phyloP scores from a whole-genome alignment of 2,888 invertebrate genomes.

The Agrotis ipsilon region DNA sequence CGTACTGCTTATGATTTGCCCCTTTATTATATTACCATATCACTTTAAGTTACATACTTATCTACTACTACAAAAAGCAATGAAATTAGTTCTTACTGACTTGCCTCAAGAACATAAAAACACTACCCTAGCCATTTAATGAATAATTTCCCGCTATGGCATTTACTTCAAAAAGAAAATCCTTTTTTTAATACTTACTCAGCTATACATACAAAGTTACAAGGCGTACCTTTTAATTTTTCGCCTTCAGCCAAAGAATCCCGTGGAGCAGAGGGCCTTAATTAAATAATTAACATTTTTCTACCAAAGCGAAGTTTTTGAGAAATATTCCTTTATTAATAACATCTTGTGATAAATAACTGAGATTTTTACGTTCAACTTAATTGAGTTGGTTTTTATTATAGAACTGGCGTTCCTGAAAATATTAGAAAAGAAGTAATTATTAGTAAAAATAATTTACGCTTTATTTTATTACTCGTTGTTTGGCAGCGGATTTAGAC shows the following conservation, averaged over 20 bases:
- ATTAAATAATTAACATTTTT: slow-evolving; percentile 68
- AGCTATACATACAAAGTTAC: slow-evolving; percentile 18
- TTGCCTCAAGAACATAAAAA: no score
- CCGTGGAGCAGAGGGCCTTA: slow-evolving; percentile 39
- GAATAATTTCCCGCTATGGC: not conserved
- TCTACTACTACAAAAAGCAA: no score
- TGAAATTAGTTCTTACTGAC: no score
- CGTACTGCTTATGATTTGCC: no score
- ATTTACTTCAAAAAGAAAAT: not conserved
- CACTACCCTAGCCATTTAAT: not conserved
- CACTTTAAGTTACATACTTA: no score
- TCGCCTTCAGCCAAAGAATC: slow-evolving; percentile 42
- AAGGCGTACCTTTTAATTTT: slow-evolving; percentile 40
- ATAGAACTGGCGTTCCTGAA: slow-evolving; percentile 11
- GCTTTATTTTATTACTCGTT: no score
- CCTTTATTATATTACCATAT: no score
- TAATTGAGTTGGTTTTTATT: slow-evolving; percentile 39
- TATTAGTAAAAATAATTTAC: not conserved
- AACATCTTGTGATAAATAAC: slow-evolving; percentile 57
- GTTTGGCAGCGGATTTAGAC: no score
- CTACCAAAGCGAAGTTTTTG: slow-evolving; percentile 49
- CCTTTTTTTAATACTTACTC: not conserved
- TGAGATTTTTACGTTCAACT: slow-evolving; percentile 44
- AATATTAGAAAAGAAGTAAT: not conserved
- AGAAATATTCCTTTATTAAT: slow-evolving; percentile 57